phyloP scores from a whole-genome alignment of 2,888 invertebrate genomes.

The Caenorhabditis sinica region DNA sequence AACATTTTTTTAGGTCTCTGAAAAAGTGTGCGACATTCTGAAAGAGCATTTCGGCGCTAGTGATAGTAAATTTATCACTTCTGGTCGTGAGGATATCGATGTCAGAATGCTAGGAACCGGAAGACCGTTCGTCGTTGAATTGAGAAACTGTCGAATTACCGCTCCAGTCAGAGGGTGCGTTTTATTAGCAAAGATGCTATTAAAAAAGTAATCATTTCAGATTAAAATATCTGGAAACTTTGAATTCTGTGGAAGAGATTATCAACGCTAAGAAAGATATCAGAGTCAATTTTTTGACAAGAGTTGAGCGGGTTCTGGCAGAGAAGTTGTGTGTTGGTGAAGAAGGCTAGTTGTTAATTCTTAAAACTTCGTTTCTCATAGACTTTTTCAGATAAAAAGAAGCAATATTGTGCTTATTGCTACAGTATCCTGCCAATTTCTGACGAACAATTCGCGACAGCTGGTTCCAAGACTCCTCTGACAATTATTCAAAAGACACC shows the following conservation, averaged over 20 bases:
- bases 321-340: slow-evolving; percentile 78
- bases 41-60: slow-evolving; percentile 72
- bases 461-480: slow-evolving; percentile 48
- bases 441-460: slow-evolving; percentile 54
- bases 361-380: slow-evolving; percentile 39
- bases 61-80: slow-evolving; percentile 77
- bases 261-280: slow-evolving; percentile 73
- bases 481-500: slow-evolving; percentile 73
- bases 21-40: slow-evolving; percentile 77
- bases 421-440: slow-evolving; percentile 77
- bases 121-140: slow-evolving; percentile 94
- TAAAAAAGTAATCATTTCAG: slow-evolving; percentile 34
- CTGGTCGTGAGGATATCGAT: slow-evolving; percentile 95
- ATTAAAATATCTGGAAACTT: slow-evolving; percentile 51
- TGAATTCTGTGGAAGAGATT: slow-evolving; percentile 57
- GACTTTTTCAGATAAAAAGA: slow-evolving; percentile 76
- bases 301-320: slow-evolving; percentile 70
- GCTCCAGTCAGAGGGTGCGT: slow-evolving; percentile 61
- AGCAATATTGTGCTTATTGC: slow-evolving; percentile 81
- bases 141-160: slow-evolving; percentile 86
- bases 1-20: slow-evolving; percentile 77
- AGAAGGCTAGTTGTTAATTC: slow-evolving; percentile 65
- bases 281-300: slow-evolving; percentile 69
- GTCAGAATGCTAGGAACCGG: slow-evolving; percentile 92
- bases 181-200: background rate